Evolutionary conservation across 2,888 invertebrate genomes (phyloP), one percentile per base, ranked within the genome.

Genomic region (Melinaea menophilus): DNA sequence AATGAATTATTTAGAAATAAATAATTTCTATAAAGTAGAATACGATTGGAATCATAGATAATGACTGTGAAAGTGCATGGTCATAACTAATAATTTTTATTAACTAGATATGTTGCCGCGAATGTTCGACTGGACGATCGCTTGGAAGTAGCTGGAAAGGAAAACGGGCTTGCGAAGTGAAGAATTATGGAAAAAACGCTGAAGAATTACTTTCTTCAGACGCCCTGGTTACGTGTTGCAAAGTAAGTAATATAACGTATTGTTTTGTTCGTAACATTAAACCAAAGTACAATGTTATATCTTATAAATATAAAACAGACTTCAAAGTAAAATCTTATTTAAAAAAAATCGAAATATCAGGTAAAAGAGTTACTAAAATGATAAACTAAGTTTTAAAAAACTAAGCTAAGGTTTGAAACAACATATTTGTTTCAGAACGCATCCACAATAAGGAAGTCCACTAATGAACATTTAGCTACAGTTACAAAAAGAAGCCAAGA

Each of bases 221-320:
- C 13, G 87, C 88, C 0, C 88, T 80, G 37, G 69, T 74, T 2
- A 73, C 80, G 31, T 90, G 90, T 62, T 90, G 90, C 65, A 72
- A 82, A 82, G 90, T 90, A 76, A 12, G 51, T 51, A 9, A 4
- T 37, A 37, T 37, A 5, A 37, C 7, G 37, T 22, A 22, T 22
- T 22, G 22, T 22, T 22, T 22, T 22, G 22, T 22, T 22, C 22
- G 22, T 22, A 22, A 22, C 22, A 22, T 22, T 22, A 22, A 22
- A 22, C 22, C 22, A 22, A 22, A 22, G 1, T 22, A 37, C 7
- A 37, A 37, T 5, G 4, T 37, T 37, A 37, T 37, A 37, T 37
- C 37, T 5, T 37, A 7, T 22, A 22, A 22, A 22, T 22, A 22
- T 22, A 22, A 22, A 22, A 22, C 22, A 22, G 22, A 22, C 22